Evolutionary conservation across 2,797 vertebrate genomes (phyloP).

Genomic region (Alcedo atthis): DNA sequence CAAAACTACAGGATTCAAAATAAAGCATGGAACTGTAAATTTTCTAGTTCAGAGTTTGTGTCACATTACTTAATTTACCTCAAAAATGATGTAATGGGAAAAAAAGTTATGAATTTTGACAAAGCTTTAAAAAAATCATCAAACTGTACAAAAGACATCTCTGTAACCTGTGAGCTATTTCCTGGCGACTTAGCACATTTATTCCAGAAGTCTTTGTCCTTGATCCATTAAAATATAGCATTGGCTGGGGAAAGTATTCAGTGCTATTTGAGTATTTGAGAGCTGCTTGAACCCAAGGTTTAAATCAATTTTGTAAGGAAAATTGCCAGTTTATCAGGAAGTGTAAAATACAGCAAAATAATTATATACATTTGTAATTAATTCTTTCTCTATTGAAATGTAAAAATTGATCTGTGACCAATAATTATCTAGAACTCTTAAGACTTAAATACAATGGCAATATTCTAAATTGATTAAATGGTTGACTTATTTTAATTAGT

Average conservation of each 20-base stretch:
- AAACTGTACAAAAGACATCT: not conserved
- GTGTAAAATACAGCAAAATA: constrained; percentile 12
- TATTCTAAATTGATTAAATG: constrained; percentile 56
- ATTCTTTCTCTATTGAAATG: constrained; percentile 17
- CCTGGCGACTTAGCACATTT: not conserved
- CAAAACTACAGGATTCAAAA: not conserved
- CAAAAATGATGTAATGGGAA: not conserved
- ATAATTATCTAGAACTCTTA: constrained; percentile 5
- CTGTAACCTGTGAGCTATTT: not conserved
- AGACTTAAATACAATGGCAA: not conserved
- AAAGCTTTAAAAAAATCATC: not conserved
- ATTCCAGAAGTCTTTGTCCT: not conserved
- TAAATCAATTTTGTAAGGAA: not conserved
- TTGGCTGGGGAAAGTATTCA: not conserved
- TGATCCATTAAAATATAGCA: not conserved
- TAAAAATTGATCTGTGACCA: constrained; percentile 38
- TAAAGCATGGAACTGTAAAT: not conserved
- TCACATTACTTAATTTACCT: not conserved
- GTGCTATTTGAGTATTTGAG: not conserved
- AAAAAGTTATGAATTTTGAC: not conserved
- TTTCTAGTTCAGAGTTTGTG: not conserved
- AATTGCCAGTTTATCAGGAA: not conserved
- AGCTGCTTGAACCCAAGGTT: not conserved
- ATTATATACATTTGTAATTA: constrained; percentile 14
- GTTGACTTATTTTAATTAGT: constrained; percentile 44